These are phyloP conservation scores for Phalacrocorax aristotelis DNA, from an alignment of 2,113 vertebrate genomes.

Conservation along the genomic window DNA sequence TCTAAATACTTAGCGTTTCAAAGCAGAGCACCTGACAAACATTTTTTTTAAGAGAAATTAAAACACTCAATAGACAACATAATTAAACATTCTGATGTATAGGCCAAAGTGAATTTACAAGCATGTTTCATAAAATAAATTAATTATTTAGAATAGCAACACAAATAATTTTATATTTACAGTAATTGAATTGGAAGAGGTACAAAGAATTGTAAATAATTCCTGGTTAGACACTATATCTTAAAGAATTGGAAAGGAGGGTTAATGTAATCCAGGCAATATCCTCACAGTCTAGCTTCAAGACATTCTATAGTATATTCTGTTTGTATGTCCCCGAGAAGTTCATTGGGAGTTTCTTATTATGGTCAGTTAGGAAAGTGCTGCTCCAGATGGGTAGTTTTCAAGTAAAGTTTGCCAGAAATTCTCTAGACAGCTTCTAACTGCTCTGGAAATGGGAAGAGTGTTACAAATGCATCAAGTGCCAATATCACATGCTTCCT, in stretches of 20 bases:
- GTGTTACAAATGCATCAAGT: conserved; percentile 1
- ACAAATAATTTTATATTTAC: neutral
- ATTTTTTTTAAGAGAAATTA: neutral
- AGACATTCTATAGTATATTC: neutral
- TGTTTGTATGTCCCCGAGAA: neutral
- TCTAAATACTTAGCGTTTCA: neutral
- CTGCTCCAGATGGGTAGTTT: conserved; percentile 45
- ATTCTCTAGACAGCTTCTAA: conserved; percentile 55
- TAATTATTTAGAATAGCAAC: neutral
- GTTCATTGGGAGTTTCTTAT: neutral
- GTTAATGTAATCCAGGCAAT: neutral
- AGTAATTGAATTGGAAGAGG: neutral
- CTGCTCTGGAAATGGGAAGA: conserved; percentile 47
- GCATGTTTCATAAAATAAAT: neutral
- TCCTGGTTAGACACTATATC: neutral
- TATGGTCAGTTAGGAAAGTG: conserved; percentile 32
- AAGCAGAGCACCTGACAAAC: neutral
- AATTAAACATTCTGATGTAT: neutral
- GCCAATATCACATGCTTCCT: conserved; percentile 18
- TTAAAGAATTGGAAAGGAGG: neutral
- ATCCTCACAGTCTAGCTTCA: neutral
- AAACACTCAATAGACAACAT: neutral
- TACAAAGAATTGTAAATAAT: neutral
- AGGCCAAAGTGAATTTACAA: neutral
- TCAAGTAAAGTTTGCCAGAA: conserved; percentile 50